Evolutionary conservation across 1,140 invertebrate genomes (phyloP), one percentile per base, ranked within the genome.

Genomic region (Mesaphorura yosii): DNA sequence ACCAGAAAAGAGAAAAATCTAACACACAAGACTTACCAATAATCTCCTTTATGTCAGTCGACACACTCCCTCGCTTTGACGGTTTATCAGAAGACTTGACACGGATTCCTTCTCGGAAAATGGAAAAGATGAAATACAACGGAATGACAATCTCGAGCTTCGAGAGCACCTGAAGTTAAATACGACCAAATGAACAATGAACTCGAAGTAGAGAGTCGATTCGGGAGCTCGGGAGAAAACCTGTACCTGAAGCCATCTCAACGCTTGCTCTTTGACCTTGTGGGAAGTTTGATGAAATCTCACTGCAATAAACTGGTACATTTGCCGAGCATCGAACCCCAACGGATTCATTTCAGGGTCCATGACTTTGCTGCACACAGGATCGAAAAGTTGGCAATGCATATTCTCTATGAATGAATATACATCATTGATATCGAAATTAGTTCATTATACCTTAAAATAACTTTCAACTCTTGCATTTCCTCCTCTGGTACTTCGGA

Each of bases 191-290:
- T 62, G 68, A 51, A 60, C 51, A 53, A 60, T 60, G n/a, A n/a
- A n/a, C n/a, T n/a, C n/a, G n/a, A n/a, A n/a, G n/a, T n/a, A n/a
- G n/a, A n/a, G n/a, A n/a, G n/a, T n/a, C n/a, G n/a, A n/a, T n/a
- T n/a, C n/a, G n/a, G n/a, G n/a, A n/a, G n/a, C n/a, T n/a, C n/a
- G n/a, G n/a, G n/a, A n/a, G n/a, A n/a, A n/a, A n/a, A n/a, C n/a
- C n/a, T n/a, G n/a, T 69, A 87, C 84, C 76, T 97, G 92, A 20
- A 98, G 75, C 94, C 94, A 98, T 66, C 87, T 81, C 3, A 98
- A 72, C 1, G 92, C 91, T 68, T 96, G 90, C 58, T 90, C 81
- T 70, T 97, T 89, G 3, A 94, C 86, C 66, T 83, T 83, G 1
- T 88, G 81, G 37, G 80, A 80, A 1, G 83, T 84, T 64, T 85